Conservation (phyloP, 2,797 vertebrate species). For the Coranthus polyacanthus region DNA sequence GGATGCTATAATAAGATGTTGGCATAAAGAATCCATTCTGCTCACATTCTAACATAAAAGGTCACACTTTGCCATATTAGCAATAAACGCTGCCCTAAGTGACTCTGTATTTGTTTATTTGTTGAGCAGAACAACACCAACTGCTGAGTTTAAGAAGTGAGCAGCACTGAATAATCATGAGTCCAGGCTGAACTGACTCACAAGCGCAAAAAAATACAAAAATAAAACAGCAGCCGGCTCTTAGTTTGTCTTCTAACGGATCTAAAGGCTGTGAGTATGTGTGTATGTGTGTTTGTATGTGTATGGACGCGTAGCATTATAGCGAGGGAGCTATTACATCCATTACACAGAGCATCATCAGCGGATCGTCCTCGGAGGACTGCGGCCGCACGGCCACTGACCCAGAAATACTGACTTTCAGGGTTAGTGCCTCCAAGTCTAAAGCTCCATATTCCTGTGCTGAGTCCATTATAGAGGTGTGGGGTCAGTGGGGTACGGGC, state of each 20-base stretch:
- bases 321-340: conserved; percentile 52
- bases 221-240: conserved; percentile 8
- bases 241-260: conserved; percentile 28
- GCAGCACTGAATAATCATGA: conserved; percentile 37
- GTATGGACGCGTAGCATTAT: too few relatives aligned
- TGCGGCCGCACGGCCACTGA: conserved; percentile 52
- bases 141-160: conserved; percentile 13
- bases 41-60: neutral
- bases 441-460: conserved; percentile 51
- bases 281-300: neutral
- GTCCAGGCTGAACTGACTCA: neutral
- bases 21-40: neutral
- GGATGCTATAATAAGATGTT: neutral
- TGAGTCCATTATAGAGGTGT: conserved; percentile 65
- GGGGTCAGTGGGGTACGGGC: conserved; percentile 55
- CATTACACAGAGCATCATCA: conserved; percentile 63
- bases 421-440: conserved; percentile 56
- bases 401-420: conserved; percentile 74
- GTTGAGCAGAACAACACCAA: conserved; percentile 9
- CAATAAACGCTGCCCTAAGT: neutral
- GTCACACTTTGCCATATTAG: neutral
- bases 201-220: too few relatives aligned
- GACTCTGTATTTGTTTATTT: neutral
- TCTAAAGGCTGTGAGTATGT: conserved; percentile 10
- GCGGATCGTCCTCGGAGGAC: conserved; percentile 38